Evolutionary conservation across 2,888 invertebrate species (phyloP).

Genomic region (Parnassius glacialis): DNA sequence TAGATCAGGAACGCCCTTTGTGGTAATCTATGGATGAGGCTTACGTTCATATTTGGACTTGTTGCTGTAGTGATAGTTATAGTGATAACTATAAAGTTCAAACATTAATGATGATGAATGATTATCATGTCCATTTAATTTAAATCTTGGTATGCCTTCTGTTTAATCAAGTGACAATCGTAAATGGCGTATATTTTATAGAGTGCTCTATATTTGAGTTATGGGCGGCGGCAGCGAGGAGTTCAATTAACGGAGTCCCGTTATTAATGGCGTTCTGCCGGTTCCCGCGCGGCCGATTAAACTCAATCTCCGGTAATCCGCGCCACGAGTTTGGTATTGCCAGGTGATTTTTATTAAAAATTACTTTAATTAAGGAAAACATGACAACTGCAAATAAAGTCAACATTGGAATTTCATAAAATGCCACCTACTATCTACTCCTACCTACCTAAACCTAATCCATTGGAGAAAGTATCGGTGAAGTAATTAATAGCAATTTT

Average conservation of each 20-base stretch:
- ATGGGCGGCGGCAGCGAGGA: slow-evolving; percentile 59
- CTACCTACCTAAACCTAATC: no score
- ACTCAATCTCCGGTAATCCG: slow-evolving; percentile 77
- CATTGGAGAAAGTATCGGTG: no score
- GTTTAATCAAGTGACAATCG: slow-evolving; percentile 31
- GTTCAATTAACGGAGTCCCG: slow-evolving; percentile 73
- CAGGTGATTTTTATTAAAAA: slow-evolving; percentile 31
- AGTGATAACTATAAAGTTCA: no score
- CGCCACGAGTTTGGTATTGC: slow-evolving; percentile 40
- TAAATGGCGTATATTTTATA: slow-evolving; percentile 40
- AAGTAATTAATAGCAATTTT: no score
- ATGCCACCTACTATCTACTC: no score
- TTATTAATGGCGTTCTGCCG: slow-evolving; percentile 75
- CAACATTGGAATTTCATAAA: no score
- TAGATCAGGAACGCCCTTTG: no score
- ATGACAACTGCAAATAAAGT: no score
- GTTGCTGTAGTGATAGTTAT: no score
- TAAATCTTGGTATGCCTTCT: slow-evolving; percentile 2
- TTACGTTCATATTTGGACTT: no score
- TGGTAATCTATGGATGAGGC: no score
- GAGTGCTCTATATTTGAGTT: slow-evolving; percentile 65
- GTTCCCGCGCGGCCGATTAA: slow-evolving; percentile 70
- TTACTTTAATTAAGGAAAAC: not conserved
- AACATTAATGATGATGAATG: no score
- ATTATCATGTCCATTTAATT: not conserved